Evolutionary conservation across 2,797 vertebrate genomes (phyloP), one percentile per base, ranked within the genome.

Genomic region (Parambassis ranga): DNA sequence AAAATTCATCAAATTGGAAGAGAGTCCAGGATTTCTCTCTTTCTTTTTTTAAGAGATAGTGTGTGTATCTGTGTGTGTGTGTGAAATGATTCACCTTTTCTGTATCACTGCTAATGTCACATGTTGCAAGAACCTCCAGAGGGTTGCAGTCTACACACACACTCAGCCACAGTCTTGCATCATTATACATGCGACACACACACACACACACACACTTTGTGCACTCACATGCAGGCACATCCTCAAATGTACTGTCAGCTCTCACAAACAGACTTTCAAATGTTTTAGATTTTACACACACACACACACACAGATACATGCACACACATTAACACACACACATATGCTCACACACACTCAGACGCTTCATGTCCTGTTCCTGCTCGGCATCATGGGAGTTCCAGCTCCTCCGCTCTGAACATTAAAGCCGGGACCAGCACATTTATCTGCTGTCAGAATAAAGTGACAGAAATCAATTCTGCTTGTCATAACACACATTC

Each of bases 71-170:
- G 26, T 60, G 38, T 36, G 20, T 26, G 27, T 15, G 11, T 7
- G 14, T 32, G 70, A 64, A 77, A 70, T 73, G 77, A 86, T 83
- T 75, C 82, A 72, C 79, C 62, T 77, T 81, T 86, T 88, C 82
- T 86, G 82, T 89, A 88, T 84, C 84, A 81, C 75, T 80, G 82
- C 71, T 84, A 77, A 86, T 85, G 82, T 81, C 28, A 35, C 68
- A 76, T 75, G 78, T 82, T 66, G 43, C 68, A 15, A 26, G 22
- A 75, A 67, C 65, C 83, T 81, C 75, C 61, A 47, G 79, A 83
- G 83, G 71, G 24, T 66, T 61, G 62, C 30, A 20, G 53, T 44
- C 49, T 19, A 7, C 31, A 43, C 63, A 67, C 55, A 56, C 59
- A 65, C 22, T 30, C 46, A 65, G 48, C 60, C 39, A 41, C 39